Evolutionary conservation across 2,888 invertebrate genomes (phyloP).

Genomic region (Standfussiana lucernea): DNA sequence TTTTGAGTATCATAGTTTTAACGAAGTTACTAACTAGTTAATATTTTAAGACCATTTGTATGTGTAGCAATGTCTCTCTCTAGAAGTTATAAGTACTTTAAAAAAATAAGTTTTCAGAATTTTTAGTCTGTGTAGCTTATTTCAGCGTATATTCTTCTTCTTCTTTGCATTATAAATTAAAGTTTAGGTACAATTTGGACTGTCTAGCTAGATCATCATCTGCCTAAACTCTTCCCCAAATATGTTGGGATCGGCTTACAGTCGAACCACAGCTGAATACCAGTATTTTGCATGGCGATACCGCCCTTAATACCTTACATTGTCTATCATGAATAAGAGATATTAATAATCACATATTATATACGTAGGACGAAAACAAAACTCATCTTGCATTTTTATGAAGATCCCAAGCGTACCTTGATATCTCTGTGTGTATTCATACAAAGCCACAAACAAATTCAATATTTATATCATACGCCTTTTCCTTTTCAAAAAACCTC

Average conservation of each 20-base stretch:
- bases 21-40: conserved; percentile 47
- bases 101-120: not conserved
- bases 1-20: conserved; percentile 55
- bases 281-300: not conserved
- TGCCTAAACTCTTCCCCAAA: not conserved
- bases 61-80: conserved; percentile 18
- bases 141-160: not conserved
- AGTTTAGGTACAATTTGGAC: not conserved
- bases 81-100: conserved; percentile 1
- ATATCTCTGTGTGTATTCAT: not conserved
- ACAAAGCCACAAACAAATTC: conserved; percentile 39
- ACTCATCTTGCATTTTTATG: not conserved
- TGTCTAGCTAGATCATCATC: not conserved
- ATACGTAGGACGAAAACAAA: not conserved
- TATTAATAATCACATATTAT: not conserved
- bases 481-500: conserved; percentile 16
- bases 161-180: not conserved
- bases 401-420: not conserved
- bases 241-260: not conserved
- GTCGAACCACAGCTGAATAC: not conserved
- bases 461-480: conserved; percentile 31
- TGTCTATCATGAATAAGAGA: not conserved
- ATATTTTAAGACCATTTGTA: conserved; percentile 34
- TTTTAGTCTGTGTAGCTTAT: not conserved
- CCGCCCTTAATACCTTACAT: not conserved